Evolutionary conservation across 2,113 vertebrate species (phyloP), one percentile per base, ranked within the genome.

Genomic region (Perca flavescens): DNA sequence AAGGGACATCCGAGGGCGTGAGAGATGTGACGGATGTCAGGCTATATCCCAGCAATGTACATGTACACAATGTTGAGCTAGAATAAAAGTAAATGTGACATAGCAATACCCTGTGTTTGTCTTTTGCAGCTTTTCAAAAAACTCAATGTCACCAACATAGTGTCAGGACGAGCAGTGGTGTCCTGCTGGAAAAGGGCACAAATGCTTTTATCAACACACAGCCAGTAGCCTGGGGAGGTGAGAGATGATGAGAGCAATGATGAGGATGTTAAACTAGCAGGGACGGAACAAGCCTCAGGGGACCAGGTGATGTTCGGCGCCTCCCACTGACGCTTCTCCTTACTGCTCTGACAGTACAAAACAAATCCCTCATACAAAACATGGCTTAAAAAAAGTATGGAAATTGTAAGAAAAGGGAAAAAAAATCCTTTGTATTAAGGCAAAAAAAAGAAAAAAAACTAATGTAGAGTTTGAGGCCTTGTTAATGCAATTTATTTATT

Each of bases 251-350:
- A 60, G 75, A 15, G 52, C 80, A 60, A 54, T 73, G 88, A 88
- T 74, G 77, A 83, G 78, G 80, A 87, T 64, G 75, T 83, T 85
- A 63, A 89, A 80, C 60, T 73, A 74, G 19, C 65, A 74, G 83
- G 82, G 80, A 87, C 79, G 16, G 84, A 86, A 92, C 78, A 83
- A 74, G 89, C 90, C 89, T 74, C 66, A 31, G 73, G 86, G 84
- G 50, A 85, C 73, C 86, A 89, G 92, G 88, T 89, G 77, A 88
- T 77, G 72, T 64, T 72, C 6, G 2, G 28, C 8, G 5, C 80
- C 69, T 79, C 56, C 72, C 69, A 80, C 63, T 64, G 49, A 83
- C 74, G 71, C 70, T 71, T 58, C 61, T 80, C n/a, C 58, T 61
- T 21, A 31, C 64, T 78, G 56, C 52, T 79, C 62, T 46, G n/a